Evolutionary conservation across 92 coral and sea anemone genomes (phyloP), one percentile per base, ranked within the genome.

Genomic region (Actinostola sp.): DNA sequence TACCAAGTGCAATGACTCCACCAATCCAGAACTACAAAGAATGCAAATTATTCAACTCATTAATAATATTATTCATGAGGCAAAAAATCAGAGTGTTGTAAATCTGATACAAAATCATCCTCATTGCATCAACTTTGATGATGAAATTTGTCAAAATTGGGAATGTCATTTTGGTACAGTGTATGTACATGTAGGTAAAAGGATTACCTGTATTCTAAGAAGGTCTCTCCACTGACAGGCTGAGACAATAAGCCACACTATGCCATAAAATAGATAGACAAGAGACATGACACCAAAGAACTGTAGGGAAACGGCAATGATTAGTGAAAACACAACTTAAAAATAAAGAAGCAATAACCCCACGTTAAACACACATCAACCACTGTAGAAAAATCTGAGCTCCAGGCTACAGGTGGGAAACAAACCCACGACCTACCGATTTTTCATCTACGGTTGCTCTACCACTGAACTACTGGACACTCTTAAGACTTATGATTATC

Each of bases 171-270:
- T 9, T 12, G 26, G 44, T 1, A 13, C 6, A 16, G 42, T 36
- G 11, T 36, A 4, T 36, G 11, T 4, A 36, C 4, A 36, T 11
- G 11, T 36, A 36, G 11, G 6, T 11, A 36, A 4, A 11, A 36
- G 11, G n/a, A 59, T 17, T 71, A 94, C 98, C 97, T 94, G 98
- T 61, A 94, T 94, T 58, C 98, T 85, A 0, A 94, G 89, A 30
- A 94, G 84, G 39, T 94, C 98, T 46, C 98, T 86, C 98, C 98
- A 94, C 87, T 94, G 98, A 49, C 97, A 94, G 1, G 97, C 98
- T 21, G 98, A 94, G 21, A 94, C 89, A 50, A 92, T 64, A 24
- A 94, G 84, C 97, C 98, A 94, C 35, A 94, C 82, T 59, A 91
- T 63, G 0, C 98, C 98, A 80, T 79, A 94, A 16, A 88, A 80